A percentile compares a stretch with the other conserved stretches of the same genome.
Evolutionary conservation across 2,797 vertebrate genomes (phyloP).

Genomic region (Microchirus variegatus): DNA sequence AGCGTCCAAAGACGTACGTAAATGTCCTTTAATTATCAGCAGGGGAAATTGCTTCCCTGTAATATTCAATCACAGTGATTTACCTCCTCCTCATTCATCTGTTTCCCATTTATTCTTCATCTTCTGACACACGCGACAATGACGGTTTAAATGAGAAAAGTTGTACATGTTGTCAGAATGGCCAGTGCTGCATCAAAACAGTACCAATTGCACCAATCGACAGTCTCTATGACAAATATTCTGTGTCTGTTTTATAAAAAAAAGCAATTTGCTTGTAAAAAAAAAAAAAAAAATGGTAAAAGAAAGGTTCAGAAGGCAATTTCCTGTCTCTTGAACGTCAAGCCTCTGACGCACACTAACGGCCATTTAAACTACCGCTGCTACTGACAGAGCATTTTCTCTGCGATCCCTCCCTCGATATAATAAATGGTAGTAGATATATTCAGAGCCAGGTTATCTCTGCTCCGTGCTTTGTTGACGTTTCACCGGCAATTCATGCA

Average conservation of each 20-base stretch:
- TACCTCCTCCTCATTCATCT: background rate
- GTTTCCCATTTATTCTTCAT: background rate
- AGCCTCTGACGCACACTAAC: constrained; percentile 38
- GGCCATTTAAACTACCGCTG: constrained; percentile 51
- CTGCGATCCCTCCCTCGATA: constrained; percentile 24
- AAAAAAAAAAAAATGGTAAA: constrained; percentile 31
- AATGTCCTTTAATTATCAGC: constrained; percentile 3
- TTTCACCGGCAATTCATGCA: constrained; percentile 37
- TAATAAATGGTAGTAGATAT: constrained; percentile 25
- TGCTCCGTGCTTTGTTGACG: constrained; percentile 37
- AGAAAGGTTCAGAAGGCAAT: constrained; percentile 48
- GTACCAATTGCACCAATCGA: too few relatives aligned
- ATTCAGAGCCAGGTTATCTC: constrained; percentile 45
- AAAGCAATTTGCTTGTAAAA: constrained; percentile 33
- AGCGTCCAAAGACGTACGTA: background rate
- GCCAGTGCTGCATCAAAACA: constrained; percentile 1
- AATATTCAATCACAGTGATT: constrained; percentile 2
- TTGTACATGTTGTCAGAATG: constrained; percentile 14
- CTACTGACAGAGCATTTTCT: constrained; percentile 19
- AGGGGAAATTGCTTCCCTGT: constrained; percentile 15
- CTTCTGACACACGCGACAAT: constrained; percentile 2
- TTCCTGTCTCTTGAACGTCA: constrained; percentile 60
- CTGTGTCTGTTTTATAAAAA: constrained; percentile 38
- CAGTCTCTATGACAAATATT: constrained; percentile 8
- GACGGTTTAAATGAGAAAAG: constrained; percentile 26